Evolutionary conservation across 1,140 invertebrate genomes (phyloP).

Genomic region (Sinella curviseta): DNA sequence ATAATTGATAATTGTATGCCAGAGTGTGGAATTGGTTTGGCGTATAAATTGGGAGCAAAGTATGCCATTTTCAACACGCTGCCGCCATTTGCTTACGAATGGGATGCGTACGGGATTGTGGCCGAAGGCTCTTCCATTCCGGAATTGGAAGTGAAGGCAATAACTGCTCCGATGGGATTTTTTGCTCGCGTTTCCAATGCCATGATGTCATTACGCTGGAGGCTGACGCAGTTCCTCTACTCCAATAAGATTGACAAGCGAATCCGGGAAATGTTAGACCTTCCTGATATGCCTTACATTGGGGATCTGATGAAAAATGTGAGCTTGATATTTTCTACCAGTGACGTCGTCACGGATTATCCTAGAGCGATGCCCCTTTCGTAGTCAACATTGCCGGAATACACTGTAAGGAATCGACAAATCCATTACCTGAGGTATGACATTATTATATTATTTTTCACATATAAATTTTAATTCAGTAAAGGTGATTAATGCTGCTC

Average conservation of each 20-base stretch:
- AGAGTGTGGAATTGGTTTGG: slow-evolving; percentile 43
- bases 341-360: slow-evolving; percentile 58
- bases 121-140: slow-evolving; percentile 26
- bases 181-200: slow-evolving; percentile 26
- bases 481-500: no score
- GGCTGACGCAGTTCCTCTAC: background rate
- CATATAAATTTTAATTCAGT: no score
- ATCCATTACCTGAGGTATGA: slow-evolving; percentile 31
- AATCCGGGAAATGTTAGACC: slow-evolving; percentile 15
- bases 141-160: background rate
- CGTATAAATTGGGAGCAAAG: slow-evolving; percentile 27
- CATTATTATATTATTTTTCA: no score
- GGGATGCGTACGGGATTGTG: slow-evolving; percentile 25
- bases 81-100: background rate
- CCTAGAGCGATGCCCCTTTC: slow-evolving; percentile 60
- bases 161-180: slow-evolving; percentile 25
- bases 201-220: slow-evolving; percentile 18
- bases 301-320: slow-evolving; percentile 49
- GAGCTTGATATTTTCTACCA: slow-evolving; percentile 60
- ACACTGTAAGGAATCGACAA: slow-evolving; percentile 51
- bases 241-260: slow-evolving; percentile 23
- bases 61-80: slow-evolving; percentile 27
- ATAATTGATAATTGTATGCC: slow-evolving; percentile 51
- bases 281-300: slow-evolving; percentile 41
- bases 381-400: slow-evolving; percentile 65